Evolutionary conservation across 2,113 vertebrate species (phyloP), one percentile per base, ranked within the genome.

Genomic region (Cryptotis parvus): DNA sequence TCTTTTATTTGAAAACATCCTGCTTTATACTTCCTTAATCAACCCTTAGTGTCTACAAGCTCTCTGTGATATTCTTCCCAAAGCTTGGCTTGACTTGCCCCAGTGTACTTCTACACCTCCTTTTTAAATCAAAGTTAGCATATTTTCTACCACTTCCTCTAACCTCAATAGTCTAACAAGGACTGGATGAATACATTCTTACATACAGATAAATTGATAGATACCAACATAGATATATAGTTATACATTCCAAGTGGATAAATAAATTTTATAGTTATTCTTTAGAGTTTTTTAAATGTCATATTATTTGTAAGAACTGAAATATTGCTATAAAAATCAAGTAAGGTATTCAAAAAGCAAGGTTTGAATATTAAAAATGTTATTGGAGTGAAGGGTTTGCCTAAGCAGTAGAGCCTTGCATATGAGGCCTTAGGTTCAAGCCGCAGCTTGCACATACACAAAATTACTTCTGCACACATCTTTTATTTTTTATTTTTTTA

Each of bases 101-200:
- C 35, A 61, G 9, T 7, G 14, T 4, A 31, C 31, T 26, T 6
- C 52, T 29, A 3, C 29, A 4, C 29, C 9, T 33, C 14, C 35
- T 61, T 66, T 27, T 72, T 52, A n/a, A 27, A 43, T 14, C 24
- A 49, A 93, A 35, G 26, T 33, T 58, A 27, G 22, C 43, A 6
- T 74, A 10, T 20, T 70, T 24, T 78, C 58, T 24, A 49, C 8
- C 9, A 66, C 22, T 16, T 52, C 65, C 49, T 92, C 61, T 35
- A 35, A 66, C 68, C 39, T 80, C 68, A 11, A 20, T 69, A 29
- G 83, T 85, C 49, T 84, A 33, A 18, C 5, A 31, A 94, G 27
- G 4, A 68, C n/a, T 84, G 74, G n/a, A 55, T 79, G 72, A 94
- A 73, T 55, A 90, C 87, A 45, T 91, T 84, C 78, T 77, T 79